These are phyloP conservation scores for Neosilurus mollespiculum DNA, from an alignment of 2,797 vertebrate species.

Conservation along the genomic window DNA sequence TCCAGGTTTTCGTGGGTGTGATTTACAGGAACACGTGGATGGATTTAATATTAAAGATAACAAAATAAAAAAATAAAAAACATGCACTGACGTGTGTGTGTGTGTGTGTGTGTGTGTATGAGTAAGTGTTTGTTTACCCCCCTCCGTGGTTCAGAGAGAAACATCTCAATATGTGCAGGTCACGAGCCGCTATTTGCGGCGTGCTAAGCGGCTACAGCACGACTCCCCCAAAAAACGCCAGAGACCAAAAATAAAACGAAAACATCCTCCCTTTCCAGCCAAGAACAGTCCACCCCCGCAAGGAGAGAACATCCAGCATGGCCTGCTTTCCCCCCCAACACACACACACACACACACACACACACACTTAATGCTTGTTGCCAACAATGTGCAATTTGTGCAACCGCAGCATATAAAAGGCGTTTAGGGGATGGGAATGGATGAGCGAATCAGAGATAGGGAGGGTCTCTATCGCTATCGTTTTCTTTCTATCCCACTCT, in stretches of 20 bases:
- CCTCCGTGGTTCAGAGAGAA: not conserved
- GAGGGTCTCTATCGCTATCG: slow-evolving; percentile 32
- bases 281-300: slow-evolving; percentile 41
- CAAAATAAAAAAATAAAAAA: not conserved
- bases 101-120: not conserved
- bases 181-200: slow-evolving; percentile 37
- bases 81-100: not conserved
- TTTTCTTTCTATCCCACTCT: not conserved
- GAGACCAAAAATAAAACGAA: slow-evolving; percentile 45
- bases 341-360: slow-evolving; percentile 14
- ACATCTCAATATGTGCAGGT: slow-evolving; percentile 7
- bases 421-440: slow-evolving; percentile 41
- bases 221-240: slow-evolving; percentile 42
- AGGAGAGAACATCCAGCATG: slow-evolving; percentile 31
- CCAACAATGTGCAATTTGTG: slow-evolving; percentile 59
- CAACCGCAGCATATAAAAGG: slow-evolving; percentile 50
- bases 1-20: slow-evolving; percentile 13
- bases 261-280: slow-evolving; percentile 37
- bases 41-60: not conserved
- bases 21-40: slow-evolving; percentile 21
- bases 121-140: slow-evolving; percentile 11
- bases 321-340: slow-evolving; percentile 20
- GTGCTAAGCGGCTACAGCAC: slow-evolving; percentile 44
- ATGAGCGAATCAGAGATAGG: slow-evolving; percentile 51
- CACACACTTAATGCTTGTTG: slow-evolving; percentile 30